Conservation (phyloP, 2,113 vertebrate genomes). For the Hippocampus zosterae region DNA sequence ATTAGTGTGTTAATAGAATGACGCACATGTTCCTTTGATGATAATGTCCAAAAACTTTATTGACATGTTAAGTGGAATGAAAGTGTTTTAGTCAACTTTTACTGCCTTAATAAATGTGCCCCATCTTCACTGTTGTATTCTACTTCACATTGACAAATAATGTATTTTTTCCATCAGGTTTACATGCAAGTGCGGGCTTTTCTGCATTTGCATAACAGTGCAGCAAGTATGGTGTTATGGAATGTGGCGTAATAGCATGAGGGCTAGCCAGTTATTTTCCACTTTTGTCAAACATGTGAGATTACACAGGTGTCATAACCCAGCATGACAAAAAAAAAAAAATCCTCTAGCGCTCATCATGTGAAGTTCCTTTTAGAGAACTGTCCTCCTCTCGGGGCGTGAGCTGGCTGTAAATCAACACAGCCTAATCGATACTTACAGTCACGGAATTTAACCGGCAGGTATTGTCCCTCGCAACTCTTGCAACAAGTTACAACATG, state of each 20-base stretch:
- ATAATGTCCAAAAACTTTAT: not conserved
- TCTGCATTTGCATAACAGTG: constrained; percentile 13
- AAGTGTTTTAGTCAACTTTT: too few species aligned
- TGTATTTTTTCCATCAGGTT: not conserved
- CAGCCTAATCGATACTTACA: constrained; percentile 45
- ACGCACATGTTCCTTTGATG: not conserved
- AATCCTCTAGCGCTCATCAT: not conserved
- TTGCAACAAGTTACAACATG: constrained; percentile 68
- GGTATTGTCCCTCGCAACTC: constrained; percentile 43
- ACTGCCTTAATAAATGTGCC: not conserved
- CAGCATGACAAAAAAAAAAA: not conserved
- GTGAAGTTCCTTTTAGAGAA: not conserved
- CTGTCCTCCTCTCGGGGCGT: not conserved
- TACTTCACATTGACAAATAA: not conserved
- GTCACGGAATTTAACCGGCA: constrained; percentile 65
- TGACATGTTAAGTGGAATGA: not conserved
- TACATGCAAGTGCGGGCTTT: not conserved
- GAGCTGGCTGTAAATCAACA: not conserved
- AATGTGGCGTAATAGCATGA: constrained; percentile 10
- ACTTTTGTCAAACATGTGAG: not conserved
- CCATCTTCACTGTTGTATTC: not conserved
- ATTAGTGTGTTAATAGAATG: not conserved
- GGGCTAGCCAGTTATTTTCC: not conserved
- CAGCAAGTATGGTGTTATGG: constrained; percentile 9
- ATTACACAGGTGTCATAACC: not conserved